Evolutionary conservation across 2,113 vertebrate genomes (phyloP).

Genomic region (Antigone vipio): DNA sequence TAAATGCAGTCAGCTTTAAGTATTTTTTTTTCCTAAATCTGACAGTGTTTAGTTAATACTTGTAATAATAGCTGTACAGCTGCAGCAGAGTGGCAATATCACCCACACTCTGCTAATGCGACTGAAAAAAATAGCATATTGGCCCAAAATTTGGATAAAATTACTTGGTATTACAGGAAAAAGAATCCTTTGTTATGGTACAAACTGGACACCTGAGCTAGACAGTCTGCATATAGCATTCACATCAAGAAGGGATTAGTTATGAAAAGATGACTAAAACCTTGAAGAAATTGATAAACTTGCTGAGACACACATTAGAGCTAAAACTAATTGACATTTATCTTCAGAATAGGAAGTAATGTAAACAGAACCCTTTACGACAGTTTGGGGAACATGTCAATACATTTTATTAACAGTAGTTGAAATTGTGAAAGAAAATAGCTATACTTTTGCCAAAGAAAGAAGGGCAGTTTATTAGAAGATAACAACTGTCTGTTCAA

Average conservation of each 20-base stretch:
- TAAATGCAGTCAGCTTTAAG: background rate
- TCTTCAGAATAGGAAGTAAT: background rate
- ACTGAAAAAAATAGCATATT: background rate
- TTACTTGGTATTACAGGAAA: background rate
- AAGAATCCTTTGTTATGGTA: background rate
- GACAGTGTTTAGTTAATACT: background rate
- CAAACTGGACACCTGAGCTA: background rate
- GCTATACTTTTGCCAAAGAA: background rate
- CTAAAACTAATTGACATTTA: background rate
- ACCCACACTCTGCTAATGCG: background rate
- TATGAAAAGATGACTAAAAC: background rate
- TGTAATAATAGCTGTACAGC: background rate
- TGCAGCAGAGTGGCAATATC: background rate
- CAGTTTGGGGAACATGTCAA: background rate
- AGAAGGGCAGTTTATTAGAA: background rate
- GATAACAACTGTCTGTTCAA: background rate
- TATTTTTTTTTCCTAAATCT: background rate
- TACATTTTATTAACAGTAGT: background rate
- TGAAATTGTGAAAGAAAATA: background rate
- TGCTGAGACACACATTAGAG: background rate
- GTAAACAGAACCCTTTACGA: background rate
- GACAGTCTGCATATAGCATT: background rate
- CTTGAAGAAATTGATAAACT: background rate
- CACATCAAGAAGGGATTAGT: background rate
- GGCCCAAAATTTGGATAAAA: background rate